Percentiles rank a stretch among this genome's conserved stretches.
phyloP scores from a whole-genome alignment of 2,797 vertebrate species.

The Pseudomugil tenellus region DNA sequence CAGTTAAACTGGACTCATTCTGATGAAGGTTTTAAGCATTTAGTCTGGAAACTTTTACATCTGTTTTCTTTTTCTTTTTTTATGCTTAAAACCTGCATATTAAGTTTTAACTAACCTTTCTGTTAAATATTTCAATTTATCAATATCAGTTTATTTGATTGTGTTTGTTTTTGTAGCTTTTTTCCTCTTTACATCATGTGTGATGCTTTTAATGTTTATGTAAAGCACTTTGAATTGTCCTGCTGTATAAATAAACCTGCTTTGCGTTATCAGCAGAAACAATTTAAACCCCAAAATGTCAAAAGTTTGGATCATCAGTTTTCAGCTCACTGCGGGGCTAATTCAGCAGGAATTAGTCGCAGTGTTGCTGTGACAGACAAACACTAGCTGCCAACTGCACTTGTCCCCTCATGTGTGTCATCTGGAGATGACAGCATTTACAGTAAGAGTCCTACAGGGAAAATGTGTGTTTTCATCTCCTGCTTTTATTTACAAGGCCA shows the following conservation, averaged over 20 bases:
- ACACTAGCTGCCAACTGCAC: neutral
- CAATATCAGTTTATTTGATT: no score
- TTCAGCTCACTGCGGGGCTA: neutral
- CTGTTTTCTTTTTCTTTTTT: no score
- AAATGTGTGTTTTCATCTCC: neutral
- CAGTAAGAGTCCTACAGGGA: neutral
- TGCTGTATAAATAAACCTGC: no score
- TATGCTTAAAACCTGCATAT: no score
- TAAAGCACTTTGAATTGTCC: no score
- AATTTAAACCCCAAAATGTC: neutral
- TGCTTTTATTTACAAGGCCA: neutral
- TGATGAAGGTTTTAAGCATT: no score
- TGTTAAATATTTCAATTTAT: no score
- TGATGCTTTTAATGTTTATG: no score
- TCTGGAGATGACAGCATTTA: conserved; percentile 33
- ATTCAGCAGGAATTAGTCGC: conserved; percentile 26
- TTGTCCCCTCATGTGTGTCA: conserved; percentile 26
- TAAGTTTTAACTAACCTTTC: no score
- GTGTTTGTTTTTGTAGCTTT: no score
- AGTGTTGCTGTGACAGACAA: conserved; percentile 13
- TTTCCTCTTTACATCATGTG: no score
- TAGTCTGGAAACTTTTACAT: no score
- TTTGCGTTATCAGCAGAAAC: neutral
- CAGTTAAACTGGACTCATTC: neutral
- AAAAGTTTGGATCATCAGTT: neutral